phyloP scores from a whole-genome alignment of 23 tunicate genomes.

The Styela clava region DNA sequence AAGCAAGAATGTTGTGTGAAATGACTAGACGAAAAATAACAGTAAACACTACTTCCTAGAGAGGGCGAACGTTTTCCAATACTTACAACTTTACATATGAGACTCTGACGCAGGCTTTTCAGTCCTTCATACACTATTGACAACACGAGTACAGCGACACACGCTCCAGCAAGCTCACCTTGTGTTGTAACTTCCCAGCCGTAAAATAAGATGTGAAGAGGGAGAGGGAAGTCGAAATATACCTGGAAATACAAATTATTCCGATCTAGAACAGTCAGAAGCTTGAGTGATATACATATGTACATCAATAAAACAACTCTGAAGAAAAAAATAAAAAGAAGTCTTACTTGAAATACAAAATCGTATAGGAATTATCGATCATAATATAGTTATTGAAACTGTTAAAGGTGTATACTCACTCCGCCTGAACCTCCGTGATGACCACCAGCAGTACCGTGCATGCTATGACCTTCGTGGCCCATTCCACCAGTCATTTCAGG shows the following conservation, averaged over 20 bases:
- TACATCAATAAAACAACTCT: too few relatives aligned
- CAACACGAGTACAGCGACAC: conserved; percentile 48
- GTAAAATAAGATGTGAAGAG: conserved; percentile 41
- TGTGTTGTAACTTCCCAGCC: conserved; percentile 40
- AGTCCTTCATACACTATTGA: conserved; percentile 64
- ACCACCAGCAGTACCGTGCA: neutral
- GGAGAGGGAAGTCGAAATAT: conserved; percentile 18
- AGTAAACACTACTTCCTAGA: too few relatives aligned
- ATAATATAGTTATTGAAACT: neutral
- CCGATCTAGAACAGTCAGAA: too few relatives aligned
- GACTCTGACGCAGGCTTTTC: conserved; percentile 27
- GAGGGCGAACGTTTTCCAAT: too few relatives aligned
- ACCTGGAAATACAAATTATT: conserved; percentile 16
- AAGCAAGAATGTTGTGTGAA: too few relatives aligned
- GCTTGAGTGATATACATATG: too few relatives aligned
- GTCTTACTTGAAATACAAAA: neutral
- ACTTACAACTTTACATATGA: conserved; percentile 29
- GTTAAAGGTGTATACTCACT: neutral
- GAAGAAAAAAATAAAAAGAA: too few relatives aligned
- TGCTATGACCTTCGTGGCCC: neutral
- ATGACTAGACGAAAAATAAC: too few relatives aligned
- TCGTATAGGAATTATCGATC: neutral
- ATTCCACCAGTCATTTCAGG: neutral
- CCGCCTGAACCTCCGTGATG: neutral
- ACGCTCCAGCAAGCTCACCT: conserved; percentile 51